Percentiles rank a stretch among this genome's conserved stretches.
phyloP scores from a whole-genome alignment of 2,888 invertebrate species.

The Mayetiola destructor region DNA sequence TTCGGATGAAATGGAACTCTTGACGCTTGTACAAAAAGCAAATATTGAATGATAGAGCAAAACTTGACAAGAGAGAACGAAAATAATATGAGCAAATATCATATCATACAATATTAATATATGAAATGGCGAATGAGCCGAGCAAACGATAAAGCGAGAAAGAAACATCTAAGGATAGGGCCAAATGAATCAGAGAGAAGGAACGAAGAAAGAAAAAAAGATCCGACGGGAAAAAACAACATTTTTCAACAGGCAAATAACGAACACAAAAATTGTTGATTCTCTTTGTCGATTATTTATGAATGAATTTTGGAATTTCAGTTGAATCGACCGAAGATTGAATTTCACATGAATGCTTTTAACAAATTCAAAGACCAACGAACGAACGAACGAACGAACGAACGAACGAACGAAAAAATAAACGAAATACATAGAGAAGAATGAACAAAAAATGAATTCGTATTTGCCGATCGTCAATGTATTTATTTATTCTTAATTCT shows the following conservation, averaged over 20 bases:
- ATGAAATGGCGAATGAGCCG: background rate
- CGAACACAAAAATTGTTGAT: background rate
- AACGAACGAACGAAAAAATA: too few relatives aligned
- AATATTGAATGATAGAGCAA: background rate
- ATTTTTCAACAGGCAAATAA: too few relatives aligned
- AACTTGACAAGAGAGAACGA: background rate
- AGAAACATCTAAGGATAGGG: too few relatives aligned
- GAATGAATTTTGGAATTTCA: conserved; percentile 1
- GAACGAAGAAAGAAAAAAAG: background rate
- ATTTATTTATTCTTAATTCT: conserved; percentile 11
- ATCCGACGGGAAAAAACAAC: too few relatives aligned
- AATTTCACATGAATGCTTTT: conserved; percentile 1
- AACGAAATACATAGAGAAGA: too few relatives aligned
- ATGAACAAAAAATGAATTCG: too few relatives aligned
- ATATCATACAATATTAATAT: too few relatives aligned
- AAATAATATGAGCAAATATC: too few relatives aligned
- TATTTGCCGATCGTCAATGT: background rate
- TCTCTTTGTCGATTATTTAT: background rate
- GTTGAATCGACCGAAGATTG: background rate
- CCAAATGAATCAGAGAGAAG: background rate
- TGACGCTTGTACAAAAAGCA: background rate
- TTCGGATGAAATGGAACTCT: background rate
- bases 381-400: too few relatives aligned
- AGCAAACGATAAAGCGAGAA: background rate
- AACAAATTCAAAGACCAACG: too few relatives aligned